Percentiles rank a stretch among this genome's conserved stretches.
These are phyloP conservation scores for Subacronicta megacephala DNA, from an alignment of 2,888 invertebrate species.

Conservation along the genomic window DNA sequence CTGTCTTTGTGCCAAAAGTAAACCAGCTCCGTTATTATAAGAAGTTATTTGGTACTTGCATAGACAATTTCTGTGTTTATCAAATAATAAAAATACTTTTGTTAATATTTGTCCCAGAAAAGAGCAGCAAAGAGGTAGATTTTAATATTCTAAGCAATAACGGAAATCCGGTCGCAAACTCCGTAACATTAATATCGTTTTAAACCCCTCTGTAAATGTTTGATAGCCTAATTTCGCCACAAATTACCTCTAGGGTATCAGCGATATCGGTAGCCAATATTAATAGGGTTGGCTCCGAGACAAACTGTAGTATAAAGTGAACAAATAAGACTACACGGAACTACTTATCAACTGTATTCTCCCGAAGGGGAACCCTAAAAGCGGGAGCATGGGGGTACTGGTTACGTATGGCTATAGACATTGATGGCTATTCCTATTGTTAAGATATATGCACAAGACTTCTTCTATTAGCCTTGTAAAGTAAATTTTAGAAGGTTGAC, in stretches of 20 bases:
- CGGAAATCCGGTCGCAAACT: not conserved
- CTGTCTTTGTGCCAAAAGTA: no score
- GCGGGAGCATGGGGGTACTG: conserved; percentile 48
- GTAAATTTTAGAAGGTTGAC: not conserved
- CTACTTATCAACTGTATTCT: conserved; percentile 78
- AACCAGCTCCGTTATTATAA: no score
- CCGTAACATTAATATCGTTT: not conserved
- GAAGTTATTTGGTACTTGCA: no score
- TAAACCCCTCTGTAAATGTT: conserved; percentile 40
- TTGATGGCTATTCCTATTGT: conserved; percentile 23
- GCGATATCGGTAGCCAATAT: conserved; percentile 76
- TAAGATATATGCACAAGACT: not conserved
- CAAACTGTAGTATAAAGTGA: conserved; percentile 76
- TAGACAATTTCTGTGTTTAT: no score
- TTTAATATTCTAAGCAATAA: conserved; percentile 4
- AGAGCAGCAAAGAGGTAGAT: no score
- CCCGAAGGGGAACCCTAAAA: conserved; percentile 39
- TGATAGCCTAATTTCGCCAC: conserved; percentile 55
- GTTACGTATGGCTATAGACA: conserved; percentile 63
- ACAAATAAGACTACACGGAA: conserved; percentile 77
- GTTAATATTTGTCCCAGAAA: no score
- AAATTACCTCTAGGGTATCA: conserved; percentile 56
- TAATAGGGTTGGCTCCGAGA: conserved; percentile 72
- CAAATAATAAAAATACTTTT: no score
- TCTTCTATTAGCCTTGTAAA: no score